Evolutionary conservation across 2,797 vertebrate genomes (phyloP), one percentile per base, ranked within the genome.

Genomic region (Phalloptychus januarius): DNA sequence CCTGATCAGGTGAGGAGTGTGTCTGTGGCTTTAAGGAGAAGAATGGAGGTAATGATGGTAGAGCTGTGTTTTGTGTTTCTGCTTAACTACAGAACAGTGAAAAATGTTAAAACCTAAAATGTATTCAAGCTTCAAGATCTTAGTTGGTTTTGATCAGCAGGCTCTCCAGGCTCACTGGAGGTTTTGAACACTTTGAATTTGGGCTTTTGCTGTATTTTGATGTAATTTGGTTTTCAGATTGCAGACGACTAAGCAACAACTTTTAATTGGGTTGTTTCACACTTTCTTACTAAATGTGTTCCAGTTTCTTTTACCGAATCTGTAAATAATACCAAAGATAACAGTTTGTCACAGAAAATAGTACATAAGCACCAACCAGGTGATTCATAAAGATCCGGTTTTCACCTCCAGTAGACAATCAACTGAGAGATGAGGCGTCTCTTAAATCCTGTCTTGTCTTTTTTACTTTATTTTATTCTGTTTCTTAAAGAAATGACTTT

Each of bases 1-100:
- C 85, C 74, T 82, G 78, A 89, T 83, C 93, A 94, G 95, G 95
- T 96, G 93, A 81, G 93, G 76, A 74, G 81, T 69, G 33, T 81
- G 36, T 77, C 36, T 82, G 58, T 81, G 13, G 69, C 2, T 81
- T 70, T 70, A 28, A n/a, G 69, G 44, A 48, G 28, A 48, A 33
- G n/a, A 48, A 50, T 58, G 5, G n/a, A 54, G 11, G 36, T 33
- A 16, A 63, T 23, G 3, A 65, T 65, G 18, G 7, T 11, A 23
- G 33, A 65, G 38, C n/a, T 25, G 38, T 42, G 25, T 69, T 65
- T 65, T 20, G 20, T 23, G 16, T 65, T 61, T 42, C 13, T 40
- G 63, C 10, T 23, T 5, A 23, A 40, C 33, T 40, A 12, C 11
- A 67, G 20, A 36, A 16, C 4, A 61, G 7, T 36, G 16, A 23